phyloP scores from a whole-genome alignment of 2,888 invertebrate species.

The Slavum lentiscoides region DNA sequence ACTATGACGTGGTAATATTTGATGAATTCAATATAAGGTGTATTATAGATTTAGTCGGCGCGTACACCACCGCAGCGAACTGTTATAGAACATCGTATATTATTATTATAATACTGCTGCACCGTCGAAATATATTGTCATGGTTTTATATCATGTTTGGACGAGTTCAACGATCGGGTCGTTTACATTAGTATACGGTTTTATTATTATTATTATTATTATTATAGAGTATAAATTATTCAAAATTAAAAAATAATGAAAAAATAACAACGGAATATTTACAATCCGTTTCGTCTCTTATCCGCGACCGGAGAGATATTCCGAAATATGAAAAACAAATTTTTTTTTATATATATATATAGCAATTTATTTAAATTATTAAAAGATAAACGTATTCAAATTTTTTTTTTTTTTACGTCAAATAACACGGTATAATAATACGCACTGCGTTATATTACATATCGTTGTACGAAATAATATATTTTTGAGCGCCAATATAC shows the following conservation, averaged over 20 bases:
- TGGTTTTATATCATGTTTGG: constrained; percentile 36
- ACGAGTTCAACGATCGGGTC: constrained; percentile 51
- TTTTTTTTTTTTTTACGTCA: too few species aligned
- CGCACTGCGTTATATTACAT: too few species aligned
- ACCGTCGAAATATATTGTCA: not conserved
- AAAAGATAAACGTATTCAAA: constrained; percentile 8
- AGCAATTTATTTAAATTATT: constrained; percentile 31
- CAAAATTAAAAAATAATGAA: constrained; percentile 49
- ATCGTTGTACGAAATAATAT: too few species aligned
- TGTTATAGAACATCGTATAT: too few species aligned
- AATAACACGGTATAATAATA: too few species aligned
- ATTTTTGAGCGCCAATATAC: too few species aligned
- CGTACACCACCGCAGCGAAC: too few species aligned
- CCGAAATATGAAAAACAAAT: constrained; percentile 32
- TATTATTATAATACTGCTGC: constrained; percentile 12
- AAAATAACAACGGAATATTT: constrained; percentile 47
- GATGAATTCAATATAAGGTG: too few species aligned
- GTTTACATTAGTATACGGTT: constrained; percentile 46
- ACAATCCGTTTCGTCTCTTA: constrained; percentile 21
- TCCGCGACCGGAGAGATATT: not conserved
- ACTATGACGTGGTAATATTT: too few species aligned
- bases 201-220: constrained; percentile 7
- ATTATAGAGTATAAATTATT: constrained; percentile 42
- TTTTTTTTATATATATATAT: not conserved
- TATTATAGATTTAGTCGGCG: too few species aligned